Evolutionary conservation across 2,113 vertebrate genomes (phyloP), one percentile per base, ranked within the genome.

Genomic region (Calidris pygmaea): DNA sequence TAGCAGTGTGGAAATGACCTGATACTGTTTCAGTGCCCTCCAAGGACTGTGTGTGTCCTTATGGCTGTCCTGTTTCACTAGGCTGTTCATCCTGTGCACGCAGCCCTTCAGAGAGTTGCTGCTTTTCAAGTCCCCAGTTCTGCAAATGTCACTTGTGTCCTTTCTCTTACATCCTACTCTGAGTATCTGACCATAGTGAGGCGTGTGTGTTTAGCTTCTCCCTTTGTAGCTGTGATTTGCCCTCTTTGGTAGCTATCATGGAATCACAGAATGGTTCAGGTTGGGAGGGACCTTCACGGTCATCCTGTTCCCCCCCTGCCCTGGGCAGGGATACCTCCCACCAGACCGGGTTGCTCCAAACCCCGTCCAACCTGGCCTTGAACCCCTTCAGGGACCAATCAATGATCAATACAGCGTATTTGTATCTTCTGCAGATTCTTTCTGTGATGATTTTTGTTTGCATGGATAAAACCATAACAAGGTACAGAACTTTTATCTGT

Each of bases 391-490:
- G 58, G 58, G 34, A 24, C n/a, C 58, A 59, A 10, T 59, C 58
- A 35, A 10, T 59, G 34, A n/a, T 16, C 10, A 5, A 6, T 19
- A 4, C 4, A 26, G 32, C 17, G 2, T 17, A 7, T 71, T n/a
- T 70, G 16, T 27, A 7, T 14, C 43, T 63, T 27, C 55, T 56
- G 35, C 35, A 58, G 14, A 10, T 72, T 52, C 23, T 37, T 19
- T 23, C 45, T 60, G 18, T 16, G 65, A 9, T 73, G 24, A 9
- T 58, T 76, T 67, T 81, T 77, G 20, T 65, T 24, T 55, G 29
- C 18, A 1, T 1, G 17, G 39, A 6, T 83, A 7, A 37, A 56
- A 35, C 11, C 14, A 1, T 18, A 53, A 1, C 0, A 4, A 53
- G 56, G 14, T 9, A 10, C 55, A 7, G 7, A 1, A 32, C 3